phyloP scores from a whole-genome alignment of 2,797 vertebrate genomes.

The Micromesistius poutassou region DNA sequence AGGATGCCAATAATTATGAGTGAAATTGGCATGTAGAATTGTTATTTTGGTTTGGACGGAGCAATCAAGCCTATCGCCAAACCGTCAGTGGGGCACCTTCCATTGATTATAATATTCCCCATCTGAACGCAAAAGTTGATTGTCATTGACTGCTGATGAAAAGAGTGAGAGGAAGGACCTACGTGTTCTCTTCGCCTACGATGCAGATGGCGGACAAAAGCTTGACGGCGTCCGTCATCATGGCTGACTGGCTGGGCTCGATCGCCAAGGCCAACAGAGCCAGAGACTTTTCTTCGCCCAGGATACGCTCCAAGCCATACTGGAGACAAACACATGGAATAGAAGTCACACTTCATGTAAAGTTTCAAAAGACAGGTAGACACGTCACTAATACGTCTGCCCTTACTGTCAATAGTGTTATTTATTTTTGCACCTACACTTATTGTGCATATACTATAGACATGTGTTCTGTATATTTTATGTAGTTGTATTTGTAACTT shows the following conservation, averaged over 20 bases:
- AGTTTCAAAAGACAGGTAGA: not conserved
- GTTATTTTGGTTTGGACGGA: not conserved
- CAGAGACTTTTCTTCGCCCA: slow-evolving; percentile 91
- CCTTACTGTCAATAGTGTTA: too few species aligned
- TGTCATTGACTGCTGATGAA: not conserved
- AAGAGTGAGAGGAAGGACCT: slow-evolving; percentile 54
- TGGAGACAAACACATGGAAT: slow-evolving; percentile 49
- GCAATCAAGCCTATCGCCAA: not conserved
- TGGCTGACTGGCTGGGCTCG: slow-evolving; percentile 83
- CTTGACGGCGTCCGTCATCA: slow-evolving; percentile 97
- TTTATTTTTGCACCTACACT: too few species aligned
- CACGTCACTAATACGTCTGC: not conserved
- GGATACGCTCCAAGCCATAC: slow-evolving; percentile 96
- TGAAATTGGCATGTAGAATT: not conserved
- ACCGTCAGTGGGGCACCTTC: not conserved
- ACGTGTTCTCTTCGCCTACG: slow-evolving; percentile 96
- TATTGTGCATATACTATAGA: not conserved
- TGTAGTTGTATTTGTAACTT: too few species aligned
- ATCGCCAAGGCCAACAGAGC: slow-evolving; percentile 85
- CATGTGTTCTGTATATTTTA: too few species aligned
- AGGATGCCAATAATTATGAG: not conserved
- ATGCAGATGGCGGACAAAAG: slow-evolving; percentile 97
- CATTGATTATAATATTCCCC: not conserved
- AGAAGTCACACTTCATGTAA: slow-evolving; percentile 9
- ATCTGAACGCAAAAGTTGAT: not conserved